phyloP scores from a whole-genome alignment of 2,888 invertebrate genomes.

The Ormyrus thymus region DNA sequence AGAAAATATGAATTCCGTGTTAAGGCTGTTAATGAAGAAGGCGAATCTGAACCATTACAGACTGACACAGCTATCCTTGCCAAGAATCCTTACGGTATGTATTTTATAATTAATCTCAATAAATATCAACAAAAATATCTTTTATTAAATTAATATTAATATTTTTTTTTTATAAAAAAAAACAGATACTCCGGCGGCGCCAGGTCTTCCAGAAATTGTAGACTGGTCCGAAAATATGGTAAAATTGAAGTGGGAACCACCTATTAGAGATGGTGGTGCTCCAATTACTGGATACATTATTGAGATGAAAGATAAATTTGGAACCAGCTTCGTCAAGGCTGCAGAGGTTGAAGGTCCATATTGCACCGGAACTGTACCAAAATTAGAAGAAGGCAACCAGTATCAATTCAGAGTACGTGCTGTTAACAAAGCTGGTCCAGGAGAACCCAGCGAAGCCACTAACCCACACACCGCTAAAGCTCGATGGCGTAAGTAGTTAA shows the following conservation, averaged over 20 bases:
- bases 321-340: constrained; percentile 89
- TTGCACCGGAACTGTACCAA: constrained; percentile 91
- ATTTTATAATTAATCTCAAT: too few relatives aligned
- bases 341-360: constrained; percentile 89
- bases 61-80: constrained; percentile 92
- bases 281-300: constrained; percentile 95
- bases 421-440: constrained; percentile 95
- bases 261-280: constrained; percentile 92
- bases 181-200: constrained; percentile 85
- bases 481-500: constrained; percentile 84
- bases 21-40: constrained; percentile 97
- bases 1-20: constrained; percentile 98
- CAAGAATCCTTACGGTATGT: constrained; percentile 94
- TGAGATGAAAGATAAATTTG: constrained; percentile 93
- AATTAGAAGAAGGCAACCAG: constrained; percentile 94
- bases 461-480: constrained; percentile 94
- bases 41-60: constrained; percentile 96
- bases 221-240: constrained; percentile 95
- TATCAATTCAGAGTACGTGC: constrained; percentile 97
- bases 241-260: constrained; percentile 93
- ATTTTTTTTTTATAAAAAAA: not conserved
- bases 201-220: constrained; percentile 92
- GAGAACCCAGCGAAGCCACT: constrained; percentile 93
- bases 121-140: too few relatives aligned
- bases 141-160: not conserved